Percentiles rank a stretch among this genome's conserved stretches.
These are phyloP conservation scores for Andrena haemorrhoa DNA, from an alignment of 2,888 invertebrate species.

Conservation along the genomic window DNA sequence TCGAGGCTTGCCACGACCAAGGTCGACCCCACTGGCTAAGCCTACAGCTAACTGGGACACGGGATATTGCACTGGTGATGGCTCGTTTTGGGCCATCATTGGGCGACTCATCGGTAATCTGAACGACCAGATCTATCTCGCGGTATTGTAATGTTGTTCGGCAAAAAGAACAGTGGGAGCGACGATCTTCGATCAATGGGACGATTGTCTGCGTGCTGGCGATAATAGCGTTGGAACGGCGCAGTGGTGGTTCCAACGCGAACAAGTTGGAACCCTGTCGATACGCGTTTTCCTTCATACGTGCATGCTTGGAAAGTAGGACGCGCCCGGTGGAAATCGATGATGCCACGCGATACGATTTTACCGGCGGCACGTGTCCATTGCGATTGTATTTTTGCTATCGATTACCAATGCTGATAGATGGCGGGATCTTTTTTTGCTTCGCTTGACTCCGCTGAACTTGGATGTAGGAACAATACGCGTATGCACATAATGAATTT, in stretches of 20 bases:
- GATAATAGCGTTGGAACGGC: slow-evolving; percentile 7
- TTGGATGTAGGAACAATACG: no score
- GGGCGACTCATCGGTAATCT: background rate
- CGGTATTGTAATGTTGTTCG: background rate
- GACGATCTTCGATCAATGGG: slow-evolving; percentile 4
- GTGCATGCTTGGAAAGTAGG: slow-evolving; percentile 24
- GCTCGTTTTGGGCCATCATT: background rate
- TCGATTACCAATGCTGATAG: background rate
- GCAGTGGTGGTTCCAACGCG: slow-evolving; percentile 7
- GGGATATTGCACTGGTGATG: background rate
- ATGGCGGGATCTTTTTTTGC: no score
- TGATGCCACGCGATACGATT: slow-evolving; percentile 34
- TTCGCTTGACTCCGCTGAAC: no score
- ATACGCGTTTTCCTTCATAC: slow-evolving; percentile 5
- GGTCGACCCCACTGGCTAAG: slow-evolving; percentile 38
- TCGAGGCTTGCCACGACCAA: slow-evolving; percentile 23
- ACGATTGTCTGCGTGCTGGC: slow-evolving; percentile 7
- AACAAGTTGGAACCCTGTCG: slow-evolving; percentile 31
- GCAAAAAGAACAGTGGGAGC: background rate
- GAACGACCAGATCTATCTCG: background rate
- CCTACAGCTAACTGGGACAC: background rate
- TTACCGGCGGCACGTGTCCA: background rate
- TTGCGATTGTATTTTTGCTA: background rate
- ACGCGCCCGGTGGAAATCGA: slow-evolving; percentile 34
- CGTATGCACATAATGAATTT: no score